Base-by-base conservation (phyloP, 2,888 invertebrate species). In the Ariolimax columbianus region DNA sequence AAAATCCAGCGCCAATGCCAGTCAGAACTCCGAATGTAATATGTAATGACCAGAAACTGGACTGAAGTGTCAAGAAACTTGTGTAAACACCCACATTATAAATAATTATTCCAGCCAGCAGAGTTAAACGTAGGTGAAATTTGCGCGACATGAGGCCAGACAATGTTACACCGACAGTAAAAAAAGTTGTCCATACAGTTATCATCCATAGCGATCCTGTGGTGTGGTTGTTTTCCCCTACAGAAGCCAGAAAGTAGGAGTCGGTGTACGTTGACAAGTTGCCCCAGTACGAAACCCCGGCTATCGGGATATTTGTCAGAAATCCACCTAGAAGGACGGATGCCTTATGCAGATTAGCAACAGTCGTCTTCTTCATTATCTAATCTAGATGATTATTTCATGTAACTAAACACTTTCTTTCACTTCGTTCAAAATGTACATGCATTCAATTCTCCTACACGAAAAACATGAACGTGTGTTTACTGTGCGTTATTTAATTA, bases 11-110 rank as follows among this genome's bases (percentile, higher is more conserved):
- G 38, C 68, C 47, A 4, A 70, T 9, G 26, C 80, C 80, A 9
- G 59, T 51, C 33, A 68, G 0, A 19, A 81, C 47, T 6, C 70
- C 80, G 11, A 81, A n/a, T 0, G 80, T 81, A 0, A 81, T 6
- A 30, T 81, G 80, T 33, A 81, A 40, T 0, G 63, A 30, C 80
- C 68, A 68, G 19, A 81, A 81, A 81, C 70, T 70, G 26, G 66
- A 43, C 36, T 51, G 68, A 14, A 70, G n/a, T 17, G 80, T 36
- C 23, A 81, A 70, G 36, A 47, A 81, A 23, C 68, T 51, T 43
- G 36, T 51, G 36, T 36, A 70, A 1, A 81, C 1, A 0, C 38
- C 55, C 11, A 70, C 2, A 19, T 81, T 70, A 55, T 26, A 81
- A 19, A 4, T 26, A 11, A 81, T 33, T 11, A 81, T 81, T 36